Evolutionary conservation across 2,113 vertebrate species (phyloP).

Genomic region (Toxostoma redivivum): DNA sequence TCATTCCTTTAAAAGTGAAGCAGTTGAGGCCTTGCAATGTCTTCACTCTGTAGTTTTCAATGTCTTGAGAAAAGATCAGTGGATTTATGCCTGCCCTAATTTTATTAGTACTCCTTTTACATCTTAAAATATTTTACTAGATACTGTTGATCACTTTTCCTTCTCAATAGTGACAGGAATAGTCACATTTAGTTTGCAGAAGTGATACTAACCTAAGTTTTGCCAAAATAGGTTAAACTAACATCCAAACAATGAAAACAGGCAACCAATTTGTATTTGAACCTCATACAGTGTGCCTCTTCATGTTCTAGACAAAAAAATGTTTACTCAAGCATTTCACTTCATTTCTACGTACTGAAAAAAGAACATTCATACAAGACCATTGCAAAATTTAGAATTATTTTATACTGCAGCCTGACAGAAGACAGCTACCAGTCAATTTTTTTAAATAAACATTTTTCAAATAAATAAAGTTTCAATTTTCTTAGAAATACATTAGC

Average conservation of each 20-base stretch:
- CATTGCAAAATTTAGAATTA: not conserved
- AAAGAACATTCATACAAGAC: not conserved
- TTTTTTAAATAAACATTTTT: not conserved
- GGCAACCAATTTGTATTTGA: not conserved
- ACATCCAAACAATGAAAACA: not conserved
- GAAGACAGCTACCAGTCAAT: not conserved
- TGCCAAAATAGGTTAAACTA: not conserved
- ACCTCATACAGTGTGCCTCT: not conserved
- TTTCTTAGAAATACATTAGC: not conserved
- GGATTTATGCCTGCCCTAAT: too few species aligned
- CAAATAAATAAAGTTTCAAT: not conserved
- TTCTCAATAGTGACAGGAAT: not conserved
- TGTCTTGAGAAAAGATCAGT: not conserved
- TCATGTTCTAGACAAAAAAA: not conserved
- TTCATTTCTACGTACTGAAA: not conserved
- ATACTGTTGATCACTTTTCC: not conserved
- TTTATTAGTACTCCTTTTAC: not conserved
- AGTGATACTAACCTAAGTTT: not conserved
- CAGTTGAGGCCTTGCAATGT: rapidly evolving
- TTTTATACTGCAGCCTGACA: not conserved
- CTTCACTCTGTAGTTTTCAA: not conserved
- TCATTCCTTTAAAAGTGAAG: not conserved
- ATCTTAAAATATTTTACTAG: not conserved
- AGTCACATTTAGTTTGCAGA: not conserved
- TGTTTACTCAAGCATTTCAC: not conserved